Base-by-base conservation (phyloP, 1,140 invertebrate species). In the Scylla paramamosain region DNA sequence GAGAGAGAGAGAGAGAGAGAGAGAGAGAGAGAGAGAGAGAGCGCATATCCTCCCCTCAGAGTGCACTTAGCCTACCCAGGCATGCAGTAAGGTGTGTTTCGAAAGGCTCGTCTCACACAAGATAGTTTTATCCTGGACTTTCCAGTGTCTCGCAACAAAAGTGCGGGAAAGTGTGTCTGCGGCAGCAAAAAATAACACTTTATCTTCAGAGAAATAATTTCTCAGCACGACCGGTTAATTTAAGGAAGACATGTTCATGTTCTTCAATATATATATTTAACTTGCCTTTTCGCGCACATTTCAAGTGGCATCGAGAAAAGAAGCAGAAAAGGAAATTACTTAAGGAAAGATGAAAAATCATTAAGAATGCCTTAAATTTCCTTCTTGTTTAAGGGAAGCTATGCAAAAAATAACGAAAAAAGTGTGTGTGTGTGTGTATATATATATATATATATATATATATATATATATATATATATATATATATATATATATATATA, bases 1-100 rank as follows among this genome's bases (percentile, higher is more conserved):
- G 67, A 77, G 67, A 77, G 67, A 77, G 67, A 77, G 67, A 77
- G 67, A 77, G 67, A 77, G 67, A 77, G 67, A 77, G n/a, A n/a
- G 67, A n/a, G n/a, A n/a, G n/a, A n/a, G 10, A 20, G 10, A 67
- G 59, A 67, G 59, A 25, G 59, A 67, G 10, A 10, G 10, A 10
- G 10, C n/a, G 39, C 39, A 39, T 39, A 39, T 2, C 39, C 39
- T 6, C 39, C 39, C 39, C 39, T 39, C 39, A 39, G 39, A 39
- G 39, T 6, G 39, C 39, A 39, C 39, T 39, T 39, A 39, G 39
- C 6, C 52, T 59, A 59, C 0, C 52, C 10, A 59, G 52, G 52
- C 16, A 12, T 59, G 16, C 52, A 59, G 10, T 59, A 59, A 59
- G 10, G 10, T 3, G 12, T 59, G 16, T 77, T n/a, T 77, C 20